Evolutionary conservation across 2,888 invertebrate species (phyloP), one percentile per base, ranked within the genome.

Genomic region (Blastobasis adustella): DNA sequence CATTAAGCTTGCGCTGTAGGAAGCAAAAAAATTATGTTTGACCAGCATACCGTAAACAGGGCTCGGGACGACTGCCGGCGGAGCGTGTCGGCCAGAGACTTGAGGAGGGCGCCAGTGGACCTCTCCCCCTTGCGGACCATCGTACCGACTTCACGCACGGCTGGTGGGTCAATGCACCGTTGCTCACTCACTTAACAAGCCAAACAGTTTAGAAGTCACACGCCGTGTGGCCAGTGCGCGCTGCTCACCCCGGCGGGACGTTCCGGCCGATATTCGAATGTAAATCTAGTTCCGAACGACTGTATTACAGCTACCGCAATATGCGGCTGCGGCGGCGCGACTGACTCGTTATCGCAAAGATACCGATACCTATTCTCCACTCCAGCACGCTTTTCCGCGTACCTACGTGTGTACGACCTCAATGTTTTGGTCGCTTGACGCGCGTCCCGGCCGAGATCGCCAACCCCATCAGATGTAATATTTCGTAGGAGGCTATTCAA

Each of bases 41-140:
- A 23, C 23, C 23, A 23, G 23, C 80, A 69, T 82, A 86, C 82
- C 76, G 76, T 71, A 63, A 79, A 71, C 67, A 77, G 73, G 66
- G 76, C 71, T 57, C 79, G 78, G 54, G 84, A 72, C 58, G 79
- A 78, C 61, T 76, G 81, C 81, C 84, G 82, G 58, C 86, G 81
- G 63, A 87, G 82, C 85, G 85, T 74, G 57, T 79, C 86, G 75
- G 76, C 77, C 68, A 87, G 73, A 73, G 82, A 77, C 76, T 81
- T 79, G 69, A 86, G 71, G 67, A 83, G 80, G 76, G 82, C 79
- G 69, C 76, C 73, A 60, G 75, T 76, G 69, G 83, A 76, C 67
- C 69, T 77, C 75, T 85, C 85, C 82, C 85, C 83, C 73, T 79
- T 76, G 76, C 78, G 82, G 68, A 84, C 83, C 87, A 88, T 87